Percentiles rank a stretch among this genome's conserved stretches.
Conservation (phyloP, 2,113 vertebrate genomes). For the Castor canadensis region DNA sequence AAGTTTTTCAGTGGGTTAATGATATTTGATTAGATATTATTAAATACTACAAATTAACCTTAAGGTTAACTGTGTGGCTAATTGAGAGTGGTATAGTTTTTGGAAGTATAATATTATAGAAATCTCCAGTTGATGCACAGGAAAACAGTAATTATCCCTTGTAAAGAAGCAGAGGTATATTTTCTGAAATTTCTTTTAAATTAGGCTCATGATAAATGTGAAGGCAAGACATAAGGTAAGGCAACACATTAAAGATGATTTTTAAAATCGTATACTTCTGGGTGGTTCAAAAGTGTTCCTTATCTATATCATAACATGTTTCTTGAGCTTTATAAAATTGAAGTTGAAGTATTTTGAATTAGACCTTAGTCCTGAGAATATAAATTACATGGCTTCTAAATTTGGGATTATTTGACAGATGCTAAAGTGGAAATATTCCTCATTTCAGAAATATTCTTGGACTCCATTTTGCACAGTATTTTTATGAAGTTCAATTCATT, state of each 20-base stretch:
- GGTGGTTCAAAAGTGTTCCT: neutral
- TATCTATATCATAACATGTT: constrained; percentile 19
- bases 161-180: neutral
- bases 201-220: constrained; percentile 26
- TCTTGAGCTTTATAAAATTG: constrained; percentile 16
- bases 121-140: neutral
- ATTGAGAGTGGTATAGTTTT: neutral
- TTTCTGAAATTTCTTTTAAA: neutral
- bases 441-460: constrained; percentile 37
- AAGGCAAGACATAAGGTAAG: neutral
- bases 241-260: neutral
- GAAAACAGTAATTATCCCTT: neutral
- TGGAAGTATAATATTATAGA: neutral
- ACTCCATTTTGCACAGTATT: neutral
- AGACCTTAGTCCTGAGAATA: constrained; percentile 5
- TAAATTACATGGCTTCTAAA: constrained; percentile 48
- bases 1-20: neutral
- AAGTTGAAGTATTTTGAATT: constrained; percentile 58
- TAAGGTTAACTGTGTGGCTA: neutral
- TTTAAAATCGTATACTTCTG: neutral
- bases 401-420: constrained; percentile 52
- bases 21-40: neutral
- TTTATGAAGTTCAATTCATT: neutral
- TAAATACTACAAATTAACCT: neutral
- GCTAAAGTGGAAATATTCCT: constrained; percentile 31